Evolutionary conservation across 2,888 invertebrate species (phyloP), one percentile per base, ranked within the genome.

Genomic region (Thera obeliscata): DNA sequence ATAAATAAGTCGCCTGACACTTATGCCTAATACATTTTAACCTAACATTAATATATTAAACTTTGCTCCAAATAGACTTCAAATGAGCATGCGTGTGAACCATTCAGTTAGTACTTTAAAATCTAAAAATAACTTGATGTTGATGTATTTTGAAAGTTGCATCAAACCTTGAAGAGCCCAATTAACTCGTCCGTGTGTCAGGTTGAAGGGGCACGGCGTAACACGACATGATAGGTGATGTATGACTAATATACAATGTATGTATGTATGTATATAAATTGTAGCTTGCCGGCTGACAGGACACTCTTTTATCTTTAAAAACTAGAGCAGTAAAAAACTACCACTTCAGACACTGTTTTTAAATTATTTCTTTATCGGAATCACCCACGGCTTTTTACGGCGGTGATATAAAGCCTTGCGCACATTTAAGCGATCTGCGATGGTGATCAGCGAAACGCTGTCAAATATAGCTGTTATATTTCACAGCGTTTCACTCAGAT

Each of bases 181-280:
- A 73, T 74, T 69, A 74, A 56, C 64, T 60, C 50, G 57, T 73
- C 71, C 64, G 59, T 56, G 65, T 67, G 71, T 64, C 71, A 69
- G 67, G 64, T 64, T 67, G 61, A 59, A 64, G 64, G 67, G 70
- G 70, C 69, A 56, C 9, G 41, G 43, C 61, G 49, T 56, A 63
- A 52, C 61, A 52, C 52, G 52, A 52, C 52, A 3, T 52, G 52
- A 52, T 52, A 52, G 22, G 7, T 22, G 22, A 22, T 22, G 22
- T 22, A 22, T 22, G 22, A 1, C 22, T 22, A 22, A 22, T 22
- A 22, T 22, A 22, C 22, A 22, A 1, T 22, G 22, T 22, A 1
- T 22, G 22, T 22, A 22, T 22, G 4, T 38, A 38, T 3, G n/a
- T n/a, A 8, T 33, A 33, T 33, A 8, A 33, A 22, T 33, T 33